Base-by-base conservation (phyloP, 1,140 invertebrate genomes). In the Penaeus indicus region DNA sequence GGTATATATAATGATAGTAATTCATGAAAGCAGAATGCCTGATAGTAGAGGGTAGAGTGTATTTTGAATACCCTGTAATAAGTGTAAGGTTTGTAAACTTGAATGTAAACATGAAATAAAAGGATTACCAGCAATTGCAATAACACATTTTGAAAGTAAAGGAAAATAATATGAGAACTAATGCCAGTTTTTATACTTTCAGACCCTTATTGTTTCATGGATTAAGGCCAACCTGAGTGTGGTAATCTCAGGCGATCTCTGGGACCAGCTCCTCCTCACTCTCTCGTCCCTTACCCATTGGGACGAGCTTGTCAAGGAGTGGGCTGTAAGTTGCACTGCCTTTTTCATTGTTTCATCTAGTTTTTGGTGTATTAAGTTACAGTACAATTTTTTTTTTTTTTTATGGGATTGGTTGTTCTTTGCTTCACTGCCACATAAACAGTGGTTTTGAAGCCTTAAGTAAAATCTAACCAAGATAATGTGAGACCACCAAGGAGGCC, bases 171-270 rank as follows among this genome's bases (percentile, higher is more conserved):
- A 47, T 69, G 27, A 7, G 95, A 72, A n/a, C 18, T n/a, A 61
- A 16, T 4, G 25, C 11, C 25, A 77, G 47, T 78, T 11, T 82
- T 47, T 78, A 62, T 60, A 3, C 61, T 85, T 82, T n/a, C 88
- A 99, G 94, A 99, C 98, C 1, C 93, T 99, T 22, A 98, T 99
- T 90, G 98, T 99, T 67, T 99, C 98, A 1, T 99, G 98, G 98
- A 99, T 99, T 90, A 98, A 98, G 92, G 98, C 98, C 0, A 99
- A 99, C 93, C 94, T 99, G 86, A 98, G 99, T 93, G 97, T 99
- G 5, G 95, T 96, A 7, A 97, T 98, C 83, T 96, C 96, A 82
- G 94, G 95, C 16, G 96, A 97, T 91, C 93, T 99, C 10, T 99
- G 98, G 98, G 97, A 99, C 93, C 96, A 97, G 92, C 98, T 99